A percentile compares a stretch with the other conserved stretches of the same genome.
Conservation (phyloP, 2,113 vertebrate species). For the Lynx canadensis region DNA sequence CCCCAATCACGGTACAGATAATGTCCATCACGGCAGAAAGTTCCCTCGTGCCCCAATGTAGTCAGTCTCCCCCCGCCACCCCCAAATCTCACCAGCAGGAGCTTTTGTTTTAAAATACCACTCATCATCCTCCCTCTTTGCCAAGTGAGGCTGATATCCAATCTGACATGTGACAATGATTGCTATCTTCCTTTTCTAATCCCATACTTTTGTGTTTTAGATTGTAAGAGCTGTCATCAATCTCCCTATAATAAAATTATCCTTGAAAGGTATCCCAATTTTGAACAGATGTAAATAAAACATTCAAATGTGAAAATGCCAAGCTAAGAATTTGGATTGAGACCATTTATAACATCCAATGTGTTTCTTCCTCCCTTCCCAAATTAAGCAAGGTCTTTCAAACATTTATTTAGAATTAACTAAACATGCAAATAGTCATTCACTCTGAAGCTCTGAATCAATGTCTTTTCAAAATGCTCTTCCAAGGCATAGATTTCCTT, state of each 20-base stretch:
- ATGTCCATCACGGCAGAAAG: not conserved
- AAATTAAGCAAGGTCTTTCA: slow-evolving; percentile 55
- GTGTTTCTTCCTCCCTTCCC: not conserved
- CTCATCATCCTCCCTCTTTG: not conserved
- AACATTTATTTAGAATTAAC: slow-evolving; percentile 50
- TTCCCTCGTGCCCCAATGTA: not conserved
- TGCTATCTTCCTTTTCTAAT: not conserved
- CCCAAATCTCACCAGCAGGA: not conserved
- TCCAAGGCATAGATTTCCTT: slow-evolving; percentile 39
- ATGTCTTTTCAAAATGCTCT: slow-evolving; percentile 28
- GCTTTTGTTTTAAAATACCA: not conserved
- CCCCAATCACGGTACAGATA: not conserved
- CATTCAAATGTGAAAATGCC: slow-evolving; percentile 61
- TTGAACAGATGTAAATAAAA: slow-evolving; percentile 72
- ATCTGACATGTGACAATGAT: not conserved
- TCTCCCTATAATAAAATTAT: slow-evolving; percentile 60
- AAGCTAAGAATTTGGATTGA: slow-evolving; percentile 58
- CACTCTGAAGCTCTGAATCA: slow-evolving; percentile 21
- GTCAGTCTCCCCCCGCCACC: not conserved
- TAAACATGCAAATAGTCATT: slow-evolving; percentile 62
- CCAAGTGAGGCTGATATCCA: not conserved
- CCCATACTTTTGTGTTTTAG: slow-evolving; percentile 7
- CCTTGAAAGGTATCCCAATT: slow-evolving; percentile 64
- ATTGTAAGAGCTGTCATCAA: slow-evolving; percentile 24
- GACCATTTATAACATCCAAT: not conserved